Base-by-base conservation (phyloP, 2,888 invertebrate genomes). In the Aphelenchoides bicaudatus region DNA sequence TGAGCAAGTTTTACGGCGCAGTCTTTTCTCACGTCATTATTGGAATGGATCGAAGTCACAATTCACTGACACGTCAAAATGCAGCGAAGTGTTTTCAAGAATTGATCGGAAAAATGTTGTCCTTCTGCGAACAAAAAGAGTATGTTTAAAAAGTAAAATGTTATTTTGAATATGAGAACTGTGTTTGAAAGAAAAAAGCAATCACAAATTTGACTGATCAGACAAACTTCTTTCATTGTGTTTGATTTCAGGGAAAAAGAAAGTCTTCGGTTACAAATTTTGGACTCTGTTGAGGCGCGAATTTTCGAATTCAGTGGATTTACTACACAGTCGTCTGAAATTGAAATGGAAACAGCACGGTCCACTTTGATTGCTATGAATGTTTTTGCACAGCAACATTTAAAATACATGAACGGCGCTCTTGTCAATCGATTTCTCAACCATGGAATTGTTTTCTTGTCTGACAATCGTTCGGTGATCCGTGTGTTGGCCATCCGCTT, bases 381-480 rank as follows among this genome's bases (percentile, higher is more conserved):
- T 58, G 71, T 76, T 37, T 62, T 76, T n/a, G 67, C 70, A 27
- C 70, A 73, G 59, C 74, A 74, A 53, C 69, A 70, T 39, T 57
- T 75, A 34, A 51, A 58, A 34, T 16, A 54, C 23, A 47, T 65
- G 46, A 58, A 65, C 29, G 63, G 61, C n/a, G 13, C 48, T 27
- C 47, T 65, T 4, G 31, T 54, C 37, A 62, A 38, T 3, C 46
- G 39, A 23, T 59, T 74, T 29, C 62, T 74, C 23, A 64, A 68
- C 6, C 70, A 72, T 47, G 65, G 63, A 0, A 68, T 70, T 47
- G 57, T 62, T 0, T 68, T 63, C 62, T 62, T 74, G 28, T 38
- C 54, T 3, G 74, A 74, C 50, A 62, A 62, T 13, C 64, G 74
- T 21, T 63, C 71, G 6, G 61, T 70, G 8, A 69, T 74, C 13